Base-by-base conservation (phyloP, 35 echinoderm and acorn worm species). In the Antedon bifida region DNA sequence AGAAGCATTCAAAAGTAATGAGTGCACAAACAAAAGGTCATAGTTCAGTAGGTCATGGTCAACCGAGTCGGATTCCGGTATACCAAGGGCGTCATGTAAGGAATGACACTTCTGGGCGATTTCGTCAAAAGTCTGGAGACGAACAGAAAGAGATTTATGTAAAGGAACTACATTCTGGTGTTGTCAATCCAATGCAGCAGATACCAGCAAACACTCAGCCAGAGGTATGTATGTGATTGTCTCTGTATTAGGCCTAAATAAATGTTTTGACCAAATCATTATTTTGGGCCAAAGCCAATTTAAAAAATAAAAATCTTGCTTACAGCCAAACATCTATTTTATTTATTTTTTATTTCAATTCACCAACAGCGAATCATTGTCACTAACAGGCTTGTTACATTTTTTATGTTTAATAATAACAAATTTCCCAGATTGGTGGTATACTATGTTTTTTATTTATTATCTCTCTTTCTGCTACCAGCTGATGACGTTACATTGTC, bases 401-500 rank as follows among this genome's bases (percentile, higher is more conserved):
- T n/a, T n/a, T n/a, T n/a, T n/a, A n/a, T n/a, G n/a, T n/a, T n/a
- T 64, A 21, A 64, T 12, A 64, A 44, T 44, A 44, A 16, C 16
- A 44, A 44, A 44, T 44, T 44, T 44, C n/a, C n/a, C n/a, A n/a
- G n/a, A n/a, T n/a, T n/a, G 51, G 26, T 64, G 51, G 19, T 34
- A 36, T 4, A n/a, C n/a, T n/a, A n/a, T 36, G 73, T 78, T 85
- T 85, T 85, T 23, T 73, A 30, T 39, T 75, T 9, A 30, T 32
- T 75, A 34, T 42, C 82, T 46, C 73, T 10, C 64, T 8, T 14
- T 78, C 38, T 79, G 38, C 84, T 29, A 19, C 36, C 87, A 97
- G 94, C 80, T 77, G 74, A 36, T 86, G 30, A 97, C 94, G 0
- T 79, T 97, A n/a, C 86, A 87, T 85, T 92, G 90, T 26, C 55